These are phyloP conservation scores for Drosophila aldrichi DNA, from an alignment of 2,888 invertebrate species.

Conservation along the genomic window DNA sequence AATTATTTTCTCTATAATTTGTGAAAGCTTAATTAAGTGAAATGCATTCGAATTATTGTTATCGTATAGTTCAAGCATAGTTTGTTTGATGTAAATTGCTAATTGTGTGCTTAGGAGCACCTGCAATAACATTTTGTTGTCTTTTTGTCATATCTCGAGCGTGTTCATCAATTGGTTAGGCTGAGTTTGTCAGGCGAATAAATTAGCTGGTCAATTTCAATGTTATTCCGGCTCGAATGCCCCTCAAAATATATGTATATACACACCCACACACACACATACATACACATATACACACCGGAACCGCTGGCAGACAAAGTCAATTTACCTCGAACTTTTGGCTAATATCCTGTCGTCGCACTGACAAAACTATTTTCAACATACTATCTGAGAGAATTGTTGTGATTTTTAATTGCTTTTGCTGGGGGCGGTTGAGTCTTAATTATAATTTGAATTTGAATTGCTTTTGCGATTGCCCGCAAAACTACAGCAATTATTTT, in stretches of 20 bases:
- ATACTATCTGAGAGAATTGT: slow-evolving; percentile 56
- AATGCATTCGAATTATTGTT: neutral
- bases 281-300: neutral
- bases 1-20: neutral
- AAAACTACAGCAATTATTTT: slow-evolving; percentile 67
- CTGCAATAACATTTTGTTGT: slow-evolving; percentile 12
- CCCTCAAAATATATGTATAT: slow-evolving; percentile 6
- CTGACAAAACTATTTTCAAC: slow-evolving; percentile 70
- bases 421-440: slow-evolving; percentile 64
- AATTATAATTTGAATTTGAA: slow-evolving; percentile 74
- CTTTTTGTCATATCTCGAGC: neutral
- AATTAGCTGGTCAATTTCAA: slow-evolving; percentile 46
- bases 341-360: slow-evolving; percentile 76
- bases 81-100: neutral
- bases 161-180: slow-evolving; percentile 23
- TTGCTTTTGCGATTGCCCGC: slow-evolving; percentile 67
- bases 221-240: slow-evolving; percentile 23
- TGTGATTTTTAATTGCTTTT: slow-evolving; percentile 75
- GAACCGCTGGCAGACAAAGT: slow-evolving; percentile 51
- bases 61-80: neutral
- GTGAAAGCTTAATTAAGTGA: neutral
- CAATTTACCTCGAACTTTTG: slow-evolving; percentile 67
- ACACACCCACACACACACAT: neutral
- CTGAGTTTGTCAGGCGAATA: slow-evolving; percentile 49
- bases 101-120: neutral